Evolutionary conservation across 2,797 vertebrate genomes (phyloP), one percentile per base, ranked within the genome.

Genomic region (Sebastes jordani): DNA sequence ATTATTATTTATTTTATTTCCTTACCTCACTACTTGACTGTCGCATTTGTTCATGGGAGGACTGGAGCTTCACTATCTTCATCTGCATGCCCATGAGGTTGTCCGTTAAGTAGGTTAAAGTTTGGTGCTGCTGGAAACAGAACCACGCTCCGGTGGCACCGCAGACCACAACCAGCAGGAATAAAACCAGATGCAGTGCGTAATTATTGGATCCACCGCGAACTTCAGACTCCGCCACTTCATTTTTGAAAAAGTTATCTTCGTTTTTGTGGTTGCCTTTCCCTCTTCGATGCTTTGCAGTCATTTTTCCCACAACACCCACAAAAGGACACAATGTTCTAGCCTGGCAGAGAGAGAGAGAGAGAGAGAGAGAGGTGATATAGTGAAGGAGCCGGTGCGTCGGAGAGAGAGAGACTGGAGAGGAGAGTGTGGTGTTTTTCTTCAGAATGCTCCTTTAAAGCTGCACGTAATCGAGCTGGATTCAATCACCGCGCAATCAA

Each of bases 121-220:
- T 95, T 83, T 94, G 93, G 83, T 94, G 92, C 90, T 95, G 95
- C 88, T 96, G 95, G 89, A 94, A 83, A 69, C 89, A 91, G 80
- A 95, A 92, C 93, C 95, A 96, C 0, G 88, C 74, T 25, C 89
- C 89, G 0, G 74, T 60, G 11, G 80, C 85, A 4, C 88, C 93
- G 22, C 92, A 92, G 11, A 91, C 29, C 1, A 93, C 87, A 14
- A 94, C 20, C 46, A 93, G 27, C 8, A 94, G 74, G 1, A 94
- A 77, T 32, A 95, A 74, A 79, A 92, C 65, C 64, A 94, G 58
- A 30, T 91, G 69, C 2, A 81, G 75, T 0, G 87, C 52, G 78
- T 76, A 76, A 14, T 80, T 85, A 9, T 78, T 84, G 11, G 82
- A 85, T 7, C 82, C 89, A 0, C 73, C 3, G 27, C 90, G 89